These are phyloP conservation scores for Odobenus rosmarus DNA, from an alignment of 2,113 vertebrate species.

Conservation along the genomic window DNA sequence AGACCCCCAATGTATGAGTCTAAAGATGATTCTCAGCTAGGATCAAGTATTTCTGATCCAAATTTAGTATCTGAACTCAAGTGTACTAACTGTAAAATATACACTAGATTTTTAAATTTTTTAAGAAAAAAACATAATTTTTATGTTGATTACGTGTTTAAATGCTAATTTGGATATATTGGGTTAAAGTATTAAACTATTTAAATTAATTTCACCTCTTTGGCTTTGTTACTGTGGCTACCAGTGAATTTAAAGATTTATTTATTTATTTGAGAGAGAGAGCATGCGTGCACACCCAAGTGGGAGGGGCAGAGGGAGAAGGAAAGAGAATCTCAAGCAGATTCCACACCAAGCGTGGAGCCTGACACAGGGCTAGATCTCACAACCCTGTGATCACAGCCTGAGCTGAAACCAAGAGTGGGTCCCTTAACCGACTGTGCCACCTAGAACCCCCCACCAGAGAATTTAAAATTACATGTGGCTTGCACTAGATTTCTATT, in stretches of 20 bases:
- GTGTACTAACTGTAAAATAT: not conserved
- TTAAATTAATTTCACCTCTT: constrained; percentile 48
- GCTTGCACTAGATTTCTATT: not conserved
- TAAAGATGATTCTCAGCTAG: constrained; percentile 1
- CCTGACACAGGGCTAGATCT: not conserved
- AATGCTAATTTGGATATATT: not conserved
- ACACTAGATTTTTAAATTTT: not conserved
- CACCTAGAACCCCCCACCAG: not conserved
- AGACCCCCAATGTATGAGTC: not conserved
- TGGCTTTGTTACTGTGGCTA: constrained; percentile 29
- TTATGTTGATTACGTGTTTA: not conserved
- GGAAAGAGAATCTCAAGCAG: not conserved
- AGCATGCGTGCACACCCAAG: not conserved
- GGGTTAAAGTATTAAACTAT: not conserved
- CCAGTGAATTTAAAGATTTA: not conserved
- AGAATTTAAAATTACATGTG: constrained; percentile 3
- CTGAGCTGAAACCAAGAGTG: not conserved
- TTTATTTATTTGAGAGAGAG: not conserved
- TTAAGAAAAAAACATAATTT: not conserved
- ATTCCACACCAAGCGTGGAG: not conserved
- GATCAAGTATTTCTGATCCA: not conserved
- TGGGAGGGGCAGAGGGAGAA: not conserved
- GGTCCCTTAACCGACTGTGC: not conserved
- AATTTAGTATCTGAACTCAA: constrained; percentile 41
- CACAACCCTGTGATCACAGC: not conserved